Evolutionary conservation across 92 coral and sea anemone species (phyloP).

Genomic region (Porites lobata): DNA sequence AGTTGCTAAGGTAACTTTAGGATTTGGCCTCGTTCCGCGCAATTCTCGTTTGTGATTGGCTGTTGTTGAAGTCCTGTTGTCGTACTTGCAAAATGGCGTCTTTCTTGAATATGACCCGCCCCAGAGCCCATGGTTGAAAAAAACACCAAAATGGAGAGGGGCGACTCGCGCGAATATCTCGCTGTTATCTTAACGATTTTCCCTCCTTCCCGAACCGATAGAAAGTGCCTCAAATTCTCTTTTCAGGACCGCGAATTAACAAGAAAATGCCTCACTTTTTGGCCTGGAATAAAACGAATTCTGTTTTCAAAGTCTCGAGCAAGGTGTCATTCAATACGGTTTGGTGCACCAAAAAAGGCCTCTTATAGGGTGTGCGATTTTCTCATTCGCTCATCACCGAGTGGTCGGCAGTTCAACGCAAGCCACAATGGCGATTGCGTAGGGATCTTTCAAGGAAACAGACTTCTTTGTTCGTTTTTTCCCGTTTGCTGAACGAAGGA

Average conservation of each 20-base stretch:
- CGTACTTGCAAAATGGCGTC: slow-evolving; percentile 99
- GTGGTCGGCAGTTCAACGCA: slow-evolving; percentile 96
- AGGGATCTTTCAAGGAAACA: slow-evolving; percentile 50
- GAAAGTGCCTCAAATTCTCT: slow-evolving; percentile 49
- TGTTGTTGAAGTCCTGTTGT: slow-evolving; percentile 80
- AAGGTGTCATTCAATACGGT: slow-evolving; percentile 99
- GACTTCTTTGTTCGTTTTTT: slow-evolving; percentile 35
- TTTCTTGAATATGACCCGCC: slow-evolving; percentile 98
- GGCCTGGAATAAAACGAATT: slow-evolving; percentile 85
- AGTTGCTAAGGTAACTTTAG: slow-evolving; percentile 29
- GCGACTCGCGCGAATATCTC: slow-evolving; percentile 75
- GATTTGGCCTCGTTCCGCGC: slow-evolving; percentile 18
- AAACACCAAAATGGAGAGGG: slow-evolving; percentile 96
- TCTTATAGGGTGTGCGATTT: slow-evolving; percentile 98
- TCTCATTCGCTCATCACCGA: slow-evolving; percentile 97
- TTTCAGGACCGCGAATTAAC: slow-evolving; percentile 20
- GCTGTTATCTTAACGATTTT: slow-evolving; percentile 62
- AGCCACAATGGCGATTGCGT: slow-evolving; percentile 93
- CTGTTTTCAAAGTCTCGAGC: slow-evolving; percentile 87
- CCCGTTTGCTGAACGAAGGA: slow-evolving; percentile 47
- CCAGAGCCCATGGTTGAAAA: slow-evolving; percentile 97
- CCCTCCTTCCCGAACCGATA: slow-evolving; percentile 60
- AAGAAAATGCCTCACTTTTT: slow-evolving; percentile 44
- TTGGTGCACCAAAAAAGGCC: slow-evolving; percentile 98
- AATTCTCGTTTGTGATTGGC: slow-evolving; percentile 78